Conservation (phyloP, 1,140 invertebrate species). For the Drosophila nigrodunni region DNA sequence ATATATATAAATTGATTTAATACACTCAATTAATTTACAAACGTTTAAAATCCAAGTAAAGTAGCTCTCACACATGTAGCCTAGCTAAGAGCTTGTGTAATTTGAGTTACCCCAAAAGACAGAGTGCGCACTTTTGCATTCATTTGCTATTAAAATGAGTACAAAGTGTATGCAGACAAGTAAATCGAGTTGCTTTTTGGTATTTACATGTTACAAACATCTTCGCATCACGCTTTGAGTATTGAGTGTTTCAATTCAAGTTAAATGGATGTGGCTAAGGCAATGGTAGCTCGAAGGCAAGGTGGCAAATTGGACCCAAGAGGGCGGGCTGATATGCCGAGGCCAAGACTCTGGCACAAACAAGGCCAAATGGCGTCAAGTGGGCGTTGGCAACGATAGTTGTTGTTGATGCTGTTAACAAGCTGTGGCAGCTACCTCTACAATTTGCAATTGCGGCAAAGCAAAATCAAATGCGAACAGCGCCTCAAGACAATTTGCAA, state of each 20-base stretch:
- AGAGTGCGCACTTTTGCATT: slow-evolving; percentile 31
- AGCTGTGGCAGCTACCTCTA: slow-evolving; percentile 38
- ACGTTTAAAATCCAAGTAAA: background rate
- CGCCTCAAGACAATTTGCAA: slow-evolving; percentile 33
- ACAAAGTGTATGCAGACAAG: slow-evolving; percentile 6
- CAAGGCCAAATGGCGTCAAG: slow-evolving; percentile 54
- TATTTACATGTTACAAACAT: slow-evolving; percentile 44
- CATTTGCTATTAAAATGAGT: slow-evolving; percentile 50
- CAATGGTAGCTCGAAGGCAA: too few species aligned
- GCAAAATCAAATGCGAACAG: slow-evolving; percentile 43
- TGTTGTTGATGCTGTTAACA: slow-evolving; percentile 42
- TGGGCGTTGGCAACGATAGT: slow-evolving; percentile 41
- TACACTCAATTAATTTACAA: background rate
- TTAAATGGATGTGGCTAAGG: slow-evolving; percentile 5
- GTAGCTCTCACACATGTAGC: slow-evolving; percentile 15
- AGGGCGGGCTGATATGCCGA: slow-evolving; percentile 6
- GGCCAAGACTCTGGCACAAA: slow-evolving; percentile 1
- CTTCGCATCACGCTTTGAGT: slow-evolving; percentile 9
- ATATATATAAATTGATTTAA: too few species aligned
- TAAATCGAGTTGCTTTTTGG: slow-evolving; percentile 26
- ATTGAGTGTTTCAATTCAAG: slow-evolving; percentile 44
- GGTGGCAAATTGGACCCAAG: slow-evolving; percentile 31
- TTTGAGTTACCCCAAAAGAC: slow-evolving; percentile 6
- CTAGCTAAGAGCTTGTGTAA: slow-evolving; percentile 20
- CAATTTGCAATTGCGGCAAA: slow-evolving; percentile 34